Conservation (phyloP, 1,140 invertebrate genomes). For the Drosophila punjabiensis region DNA sequence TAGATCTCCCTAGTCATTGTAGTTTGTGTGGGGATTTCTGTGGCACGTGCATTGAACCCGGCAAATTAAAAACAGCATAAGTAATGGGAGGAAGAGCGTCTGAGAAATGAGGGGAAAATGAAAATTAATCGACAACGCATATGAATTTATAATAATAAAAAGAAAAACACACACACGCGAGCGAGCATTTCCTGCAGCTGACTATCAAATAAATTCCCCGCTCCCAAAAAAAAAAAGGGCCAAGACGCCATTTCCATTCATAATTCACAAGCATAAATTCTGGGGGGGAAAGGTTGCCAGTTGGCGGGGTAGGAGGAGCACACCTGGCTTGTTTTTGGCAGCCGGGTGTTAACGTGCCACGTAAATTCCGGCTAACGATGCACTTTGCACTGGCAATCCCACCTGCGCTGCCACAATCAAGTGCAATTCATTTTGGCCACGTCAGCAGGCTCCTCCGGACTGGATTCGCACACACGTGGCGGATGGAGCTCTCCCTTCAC, state of each 20-base stretch:
- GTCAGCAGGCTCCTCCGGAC: constrained; percentile 62
- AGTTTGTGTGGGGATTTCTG: constrained; percentile 26
- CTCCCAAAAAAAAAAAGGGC: constrained; percentile 47
- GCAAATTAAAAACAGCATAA: constrained; percentile 79
- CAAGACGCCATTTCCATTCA: constrained; percentile 75
- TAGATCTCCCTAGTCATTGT: constrained; percentile 29
- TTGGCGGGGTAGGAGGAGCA: neutral
- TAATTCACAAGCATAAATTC: constrained; percentile 77
- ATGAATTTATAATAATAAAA: constrained; percentile 80
- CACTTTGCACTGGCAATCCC: constrained; percentile 73
- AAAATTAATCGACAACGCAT: constrained; percentile 79
- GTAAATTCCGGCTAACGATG: constrained; percentile 81
- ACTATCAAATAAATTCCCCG: constrained; percentile 74
- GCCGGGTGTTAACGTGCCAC: constrained; percentile 67
- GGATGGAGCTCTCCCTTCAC: neutral
- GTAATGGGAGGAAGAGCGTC: constrained; percentile 50
- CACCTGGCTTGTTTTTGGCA: constrained; percentile 71
- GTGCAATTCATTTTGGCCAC: constrained; percentile 79
- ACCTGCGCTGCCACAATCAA: constrained; percentile 74
- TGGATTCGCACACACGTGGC: constrained; percentile 4
- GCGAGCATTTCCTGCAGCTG: constrained; percentile 73
- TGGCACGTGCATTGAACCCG: constrained; percentile 73
- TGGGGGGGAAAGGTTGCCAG: constrained; percentile 6
- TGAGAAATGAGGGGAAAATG: constrained; percentile 60
- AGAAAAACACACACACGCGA: constrained; percentile 41